Evolutionary conservation across 2,113 vertebrate species (phyloP).

Genomic region (Austrofundulus limnaeus): DNA sequence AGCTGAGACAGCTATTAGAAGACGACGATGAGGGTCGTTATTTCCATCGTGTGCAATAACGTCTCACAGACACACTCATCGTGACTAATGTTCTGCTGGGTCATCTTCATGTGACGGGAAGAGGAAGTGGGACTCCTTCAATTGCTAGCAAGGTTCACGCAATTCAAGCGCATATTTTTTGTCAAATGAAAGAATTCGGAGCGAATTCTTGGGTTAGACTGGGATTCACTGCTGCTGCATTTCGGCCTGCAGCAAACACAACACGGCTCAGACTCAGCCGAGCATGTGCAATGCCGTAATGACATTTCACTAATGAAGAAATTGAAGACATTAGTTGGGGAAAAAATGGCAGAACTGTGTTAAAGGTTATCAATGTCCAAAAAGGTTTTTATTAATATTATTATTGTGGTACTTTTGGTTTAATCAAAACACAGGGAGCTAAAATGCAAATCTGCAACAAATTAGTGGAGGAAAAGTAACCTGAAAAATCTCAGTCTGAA

Average conservation of each 20-base stretch:
- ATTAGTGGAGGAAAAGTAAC: not conserved
- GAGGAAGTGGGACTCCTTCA: slow-evolving; percentile 63
- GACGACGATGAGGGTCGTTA: slow-evolving; percentile 28
- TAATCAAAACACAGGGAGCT: not conserved
- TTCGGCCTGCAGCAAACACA: no score
- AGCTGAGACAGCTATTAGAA: slow-evolving; percentile 4
- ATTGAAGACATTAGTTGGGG: slow-evolving; percentile 62
- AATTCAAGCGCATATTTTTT: not conserved
- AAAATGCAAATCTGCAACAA: slow-evolving; percentile 15
- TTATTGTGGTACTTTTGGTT: slow-evolving; percentile 9
- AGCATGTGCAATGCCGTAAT: slow-evolving; percentile 56
- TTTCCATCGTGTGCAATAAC: slow-evolving; percentile 29
- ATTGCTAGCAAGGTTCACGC: slow-evolving; percentile 26
- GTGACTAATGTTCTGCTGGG: slow-evolving; percentile 46
- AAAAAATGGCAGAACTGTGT: slow-evolving; percentile 64
- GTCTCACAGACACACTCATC: slow-evolving; percentile 31
- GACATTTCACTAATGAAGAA: slow-evolving; percentile 71
- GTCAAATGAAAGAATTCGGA: slow-evolving; percentile 10
- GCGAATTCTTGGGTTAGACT: not conserved
- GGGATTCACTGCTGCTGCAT: not conserved
- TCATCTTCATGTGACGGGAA: slow-evolving; percentile 68
- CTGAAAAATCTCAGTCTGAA: slow-evolving; percentile 36
- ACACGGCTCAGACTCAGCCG: slow-evolving; percentile 34
- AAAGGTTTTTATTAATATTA: slow-evolving; percentile 11
- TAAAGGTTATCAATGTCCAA: slow-evolving; percentile 45